Evolutionary conservation across 2,888 invertebrate genomes (phyloP).

Genomic region (Euspilapteryx auroguttella): DNA sequence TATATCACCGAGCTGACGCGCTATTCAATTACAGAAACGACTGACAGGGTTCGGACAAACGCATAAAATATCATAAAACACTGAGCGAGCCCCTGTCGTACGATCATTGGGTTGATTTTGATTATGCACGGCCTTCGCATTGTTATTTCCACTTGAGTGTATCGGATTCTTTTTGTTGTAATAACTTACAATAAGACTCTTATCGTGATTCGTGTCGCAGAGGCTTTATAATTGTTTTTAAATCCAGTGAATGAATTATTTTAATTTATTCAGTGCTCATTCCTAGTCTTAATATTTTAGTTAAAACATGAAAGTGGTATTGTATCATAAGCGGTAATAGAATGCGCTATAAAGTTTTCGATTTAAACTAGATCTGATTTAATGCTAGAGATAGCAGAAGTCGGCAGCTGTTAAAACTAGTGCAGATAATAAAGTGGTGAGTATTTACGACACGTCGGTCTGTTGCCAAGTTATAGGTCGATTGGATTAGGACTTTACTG

Average conservation of each 20-base stretch:
- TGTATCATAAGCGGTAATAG: too few species aligned
- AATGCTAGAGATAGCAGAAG: constrained; percentile 6
- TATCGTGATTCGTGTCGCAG: too few species aligned
- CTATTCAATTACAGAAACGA: constrained; percentile 42
- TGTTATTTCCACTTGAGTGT: constrained; percentile 2
- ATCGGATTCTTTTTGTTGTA: neutral
- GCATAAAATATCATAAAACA: constrained; percentile 13
- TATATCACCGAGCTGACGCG: constrained; percentile 35
- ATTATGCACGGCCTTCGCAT: constrained; percentile 12
- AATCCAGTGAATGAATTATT: too few species aligned
- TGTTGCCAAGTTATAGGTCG: constrained; percentile 31
- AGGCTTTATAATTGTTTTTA: too few species aligned
- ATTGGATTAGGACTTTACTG: constrained; percentile 40
- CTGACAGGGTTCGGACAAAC: constrained; percentile 26
- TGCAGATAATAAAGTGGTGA: constrained; percentile 32
- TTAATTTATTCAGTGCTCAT: too few species aligned
- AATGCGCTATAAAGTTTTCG: too few species aligned
- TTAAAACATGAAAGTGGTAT: too few species aligned
- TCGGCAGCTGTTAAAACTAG: constrained; percentile 17
- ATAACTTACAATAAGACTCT: too few species aligned
- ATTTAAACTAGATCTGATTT: neutral
- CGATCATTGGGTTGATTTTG: constrained; percentile 10
- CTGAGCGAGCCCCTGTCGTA: neutral
- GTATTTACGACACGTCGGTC: constrained; percentile 36
- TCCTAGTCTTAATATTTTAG: too few species aligned